A percentile compares a stretch with the other conserved stretches of the same genome.
Evolutionary conservation across 2,888 invertebrate species (phyloP).

Genomic region (Gortyna flavago): DNA sequence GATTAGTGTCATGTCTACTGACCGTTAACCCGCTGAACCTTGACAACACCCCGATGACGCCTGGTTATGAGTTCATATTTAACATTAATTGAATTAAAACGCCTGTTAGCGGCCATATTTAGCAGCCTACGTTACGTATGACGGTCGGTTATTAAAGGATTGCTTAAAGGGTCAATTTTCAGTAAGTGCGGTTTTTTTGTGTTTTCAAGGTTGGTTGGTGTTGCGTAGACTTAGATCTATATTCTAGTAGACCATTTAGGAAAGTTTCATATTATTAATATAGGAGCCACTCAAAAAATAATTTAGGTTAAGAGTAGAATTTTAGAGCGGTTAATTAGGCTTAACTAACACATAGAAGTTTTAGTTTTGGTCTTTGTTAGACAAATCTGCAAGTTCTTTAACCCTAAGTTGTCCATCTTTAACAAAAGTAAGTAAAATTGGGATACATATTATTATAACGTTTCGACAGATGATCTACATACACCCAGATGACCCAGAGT

Average conservation of each 20-base stretch:
- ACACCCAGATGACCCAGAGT: too few species aligned
- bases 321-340: too few species aligned
- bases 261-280: neutral
- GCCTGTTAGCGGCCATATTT: conserved; percentile 20
- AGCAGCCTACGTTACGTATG: conserved; percentile 24
- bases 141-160: conserved; percentile 40
- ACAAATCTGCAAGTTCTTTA: too few species aligned
- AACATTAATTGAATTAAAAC: conserved; percentile 66
- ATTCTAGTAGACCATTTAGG: conserved; percentile 1
- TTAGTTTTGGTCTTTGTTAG: too few species aligned
- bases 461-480: too few species aligned
- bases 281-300: neutral
- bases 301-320: neutral
- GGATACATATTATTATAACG: too few species aligned
- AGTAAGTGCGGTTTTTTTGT: neutral
- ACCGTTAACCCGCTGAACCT: conserved; percentile 57
- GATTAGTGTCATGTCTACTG: conserved; percentile 49
- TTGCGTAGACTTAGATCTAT: neutral
- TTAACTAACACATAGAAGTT: too few species aligned
- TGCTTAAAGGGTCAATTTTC: conserved; percentile 25
- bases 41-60: conserved; percentile 62
- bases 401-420: too few species aligned
- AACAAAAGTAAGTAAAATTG: too few species aligned
- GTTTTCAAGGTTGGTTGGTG: conserved; percentile 13
- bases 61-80: conserved; percentile 66